These are phyloP conservation scores for Lithodes maja DNA, from an alignment of 2,888 invertebrate genomes.

Conservation along the genomic window DNA sequence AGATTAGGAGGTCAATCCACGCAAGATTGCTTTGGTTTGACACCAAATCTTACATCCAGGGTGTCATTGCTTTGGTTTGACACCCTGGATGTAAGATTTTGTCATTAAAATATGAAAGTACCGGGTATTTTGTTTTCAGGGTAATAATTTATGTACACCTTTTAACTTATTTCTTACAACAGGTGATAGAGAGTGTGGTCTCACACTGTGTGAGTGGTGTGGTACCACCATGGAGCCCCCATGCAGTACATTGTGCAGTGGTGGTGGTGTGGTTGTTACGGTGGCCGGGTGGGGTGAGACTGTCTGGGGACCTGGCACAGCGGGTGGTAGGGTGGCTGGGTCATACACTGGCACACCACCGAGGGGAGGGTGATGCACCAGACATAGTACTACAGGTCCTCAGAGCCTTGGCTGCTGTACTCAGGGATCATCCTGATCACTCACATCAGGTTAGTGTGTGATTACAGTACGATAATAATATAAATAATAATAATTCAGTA, in stretches of 20 bases:
- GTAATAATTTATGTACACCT: not conserved
- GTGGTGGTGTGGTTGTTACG: constrained; percentile 35
- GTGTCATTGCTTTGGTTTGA: too few species aligned
- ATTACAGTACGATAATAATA: too few species aligned
- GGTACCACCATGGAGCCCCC: not conserved
- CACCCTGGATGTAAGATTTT: not conserved
- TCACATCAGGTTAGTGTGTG: constrained; percentile 37
- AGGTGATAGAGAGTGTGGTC: constrained; percentile 46
- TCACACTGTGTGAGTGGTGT: constrained; percentile 35
- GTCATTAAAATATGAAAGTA: not conserved
- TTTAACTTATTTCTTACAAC: not conserved
- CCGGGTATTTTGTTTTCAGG: not conserved
- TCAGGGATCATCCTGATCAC: constrained; percentile 43
- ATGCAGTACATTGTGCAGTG: constrained; percentile 10
- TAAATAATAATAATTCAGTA: too few species aligned
- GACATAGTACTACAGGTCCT: constrained; percentile 25
- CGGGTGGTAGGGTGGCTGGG: constrained; percentile 42
- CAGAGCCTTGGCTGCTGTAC: constrained; percentile 30
- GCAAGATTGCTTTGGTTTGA: too few species aligned
- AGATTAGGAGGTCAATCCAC: too few species aligned
- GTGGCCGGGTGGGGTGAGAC: not conserved
- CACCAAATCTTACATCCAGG: too few species aligned
- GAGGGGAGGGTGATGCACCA: not conserved
- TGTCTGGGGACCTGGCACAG: constrained; percentile 14
- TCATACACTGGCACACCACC: constrained; percentile 4